Percentiles rank a stretch among this genome's conserved stretches.
Conservation (phyloP, 2,888 invertebrate species). For the Sycophila texana region DNA sequence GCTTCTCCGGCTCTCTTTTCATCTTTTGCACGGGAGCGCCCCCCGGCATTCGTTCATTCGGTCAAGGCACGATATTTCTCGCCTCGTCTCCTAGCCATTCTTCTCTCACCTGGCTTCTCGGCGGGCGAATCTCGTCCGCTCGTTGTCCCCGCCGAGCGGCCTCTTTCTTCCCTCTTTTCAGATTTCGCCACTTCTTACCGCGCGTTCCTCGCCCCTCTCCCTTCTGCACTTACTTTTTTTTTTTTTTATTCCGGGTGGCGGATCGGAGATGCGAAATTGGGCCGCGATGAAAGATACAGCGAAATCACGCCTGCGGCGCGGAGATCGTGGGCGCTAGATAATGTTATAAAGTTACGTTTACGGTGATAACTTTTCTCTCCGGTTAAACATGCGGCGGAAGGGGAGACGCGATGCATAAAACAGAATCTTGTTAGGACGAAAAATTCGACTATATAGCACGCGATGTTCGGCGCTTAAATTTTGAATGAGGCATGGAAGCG, state of each 20-base stretch:
- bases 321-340: slow-evolving; percentile 32
- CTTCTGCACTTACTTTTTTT: not conserved
- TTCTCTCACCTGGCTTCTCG: slow-evolving; percentile 18
- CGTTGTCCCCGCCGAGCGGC: not conserved
- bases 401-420: not conserved
- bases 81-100: slow-evolving; percentile 29
- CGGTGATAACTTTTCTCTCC: slow-evolving; percentile 30
- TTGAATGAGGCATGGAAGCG: not conserved
- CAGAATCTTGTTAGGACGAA: not conserved
- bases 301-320: not conserved
- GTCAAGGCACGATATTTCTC: slow-evolving; percentile 51
- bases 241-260: not conserved
- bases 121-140: slow-evolving; percentile 15
- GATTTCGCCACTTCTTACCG: slow-evolving; percentile 8
- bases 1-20: slow-evolving; percentile 43
- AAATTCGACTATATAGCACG: not conserved
- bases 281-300: slow-evolving; percentile 19
- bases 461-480: not conserved
- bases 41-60: slow-evolving; percentile 46
- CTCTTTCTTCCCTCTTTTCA: slow-evolving; percentile 8
- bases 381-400: not conserved
- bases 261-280: slow-evolving; percentile 17
- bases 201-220: not conserved
- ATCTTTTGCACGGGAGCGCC: slow-evolving; percentile 12
- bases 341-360: slow-evolving; percentile 40